phyloP scores from a whole-genome alignment of 2,113 vertebrate genomes.

The Ptilonorhynchus violaceus region DNA sequence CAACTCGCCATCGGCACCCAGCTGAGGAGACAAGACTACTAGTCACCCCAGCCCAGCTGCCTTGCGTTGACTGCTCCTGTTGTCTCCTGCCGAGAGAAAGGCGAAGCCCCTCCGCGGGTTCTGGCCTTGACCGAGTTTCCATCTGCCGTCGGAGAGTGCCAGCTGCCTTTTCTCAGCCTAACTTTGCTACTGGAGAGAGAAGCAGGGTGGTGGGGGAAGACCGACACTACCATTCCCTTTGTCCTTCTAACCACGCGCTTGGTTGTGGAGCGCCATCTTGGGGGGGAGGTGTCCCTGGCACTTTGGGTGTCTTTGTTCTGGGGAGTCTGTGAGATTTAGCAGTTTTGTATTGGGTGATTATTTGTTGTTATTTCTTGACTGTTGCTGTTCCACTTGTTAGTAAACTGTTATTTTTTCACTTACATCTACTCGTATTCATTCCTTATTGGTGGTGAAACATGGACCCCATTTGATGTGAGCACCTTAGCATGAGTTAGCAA shows the following conservation, averaged over 20 bases:
- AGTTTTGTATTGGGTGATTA: not conserved
- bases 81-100: not conserved
- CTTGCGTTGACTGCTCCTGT: too few species aligned
- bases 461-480: too few species aligned
- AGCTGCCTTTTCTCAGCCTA: not conserved
- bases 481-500: too few species aligned
- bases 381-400: not conserved
- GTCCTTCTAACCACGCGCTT: not conserved
- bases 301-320: not conserved
- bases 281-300: not conserved
- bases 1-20: rapidly evolving
- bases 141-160: not conserved
- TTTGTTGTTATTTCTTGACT: not conserved
- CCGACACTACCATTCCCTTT: not conserved
- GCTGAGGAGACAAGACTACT: rapidly evolving
- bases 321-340: not conserved
- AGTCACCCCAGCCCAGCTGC: not conserved
- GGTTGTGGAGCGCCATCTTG: too few species aligned
- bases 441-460: not conserved
- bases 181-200: not conserved
- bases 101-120: rapidly evolving
- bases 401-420: not conserved
- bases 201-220: not conserved
- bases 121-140: not conserved
- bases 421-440: not conserved